Evolutionary conservation across 2,888 invertebrate genomes (phyloP).

Genomic region (Saturnia japonica): DNA sequence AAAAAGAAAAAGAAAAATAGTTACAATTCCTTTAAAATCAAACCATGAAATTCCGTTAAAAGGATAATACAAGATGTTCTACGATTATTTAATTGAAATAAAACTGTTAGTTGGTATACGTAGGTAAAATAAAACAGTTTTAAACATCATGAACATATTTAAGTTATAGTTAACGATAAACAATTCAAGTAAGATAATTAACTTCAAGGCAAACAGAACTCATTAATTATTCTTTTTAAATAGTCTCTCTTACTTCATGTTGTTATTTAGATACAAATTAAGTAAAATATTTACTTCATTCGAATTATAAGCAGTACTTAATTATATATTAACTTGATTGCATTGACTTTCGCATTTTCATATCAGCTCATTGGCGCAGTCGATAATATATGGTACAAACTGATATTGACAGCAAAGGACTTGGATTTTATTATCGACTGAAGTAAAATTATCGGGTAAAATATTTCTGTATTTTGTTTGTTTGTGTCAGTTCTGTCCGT

Average conservation of each 20-base stretch:
- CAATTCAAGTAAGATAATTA: not conserved
- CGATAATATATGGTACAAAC: not conserved
- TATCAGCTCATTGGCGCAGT: conserved; percentile 5
- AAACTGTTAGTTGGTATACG: not conserved
- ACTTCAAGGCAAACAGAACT: not conserved
- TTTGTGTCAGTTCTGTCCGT: not conserved
- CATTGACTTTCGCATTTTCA: not conserved
- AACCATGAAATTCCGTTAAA: not conserved
- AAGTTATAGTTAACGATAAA: not conserved
- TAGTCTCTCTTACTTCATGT: not conserved
- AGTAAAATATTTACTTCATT: not conserved
- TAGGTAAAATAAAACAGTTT: not conserved
- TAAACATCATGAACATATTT: not conserved
- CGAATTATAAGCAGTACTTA: not conserved
- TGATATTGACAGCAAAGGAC: not conserved
- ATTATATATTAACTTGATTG: not conserved
- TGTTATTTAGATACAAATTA: not conserved
- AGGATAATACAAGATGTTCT: not conserved
- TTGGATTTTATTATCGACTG: not conserved
- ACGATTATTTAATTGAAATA: not conserved
- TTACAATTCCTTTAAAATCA: not conserved
- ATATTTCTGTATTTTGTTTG: not conserved
- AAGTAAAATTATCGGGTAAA: not conserved
- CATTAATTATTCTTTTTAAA: not conserved
- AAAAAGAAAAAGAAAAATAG: not conserved